Evolutionary conservation across 1,140 invertebrate species (phyloP).

Genomic region (Drosophila ananassae): DNA sequence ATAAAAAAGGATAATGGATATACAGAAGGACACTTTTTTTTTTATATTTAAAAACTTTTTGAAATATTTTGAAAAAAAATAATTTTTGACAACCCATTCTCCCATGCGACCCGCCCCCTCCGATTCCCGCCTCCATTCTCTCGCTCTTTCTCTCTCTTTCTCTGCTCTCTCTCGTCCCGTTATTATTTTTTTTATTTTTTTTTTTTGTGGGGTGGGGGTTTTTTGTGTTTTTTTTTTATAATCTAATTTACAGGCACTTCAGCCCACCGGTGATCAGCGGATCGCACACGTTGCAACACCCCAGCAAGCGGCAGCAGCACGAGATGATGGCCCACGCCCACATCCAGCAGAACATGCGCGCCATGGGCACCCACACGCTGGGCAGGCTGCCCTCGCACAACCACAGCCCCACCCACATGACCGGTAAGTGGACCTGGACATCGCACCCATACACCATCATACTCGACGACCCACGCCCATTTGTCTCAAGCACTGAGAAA

Average conservation of each 20-base stretch:
- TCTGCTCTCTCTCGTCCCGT: conserved; percentile 45
- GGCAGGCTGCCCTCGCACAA: conserved; percentile 86
- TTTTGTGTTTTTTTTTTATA: conserved; percentile 10
- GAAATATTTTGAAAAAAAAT: neutral
- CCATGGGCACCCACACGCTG: conserved; percentile 85
- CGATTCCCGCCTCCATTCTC: conserved; percentile 59
- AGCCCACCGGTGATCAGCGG: conserved; percentile 83
- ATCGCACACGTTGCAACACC: conserved; percentile 83
- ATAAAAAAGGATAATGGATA: too few relatives aligned
- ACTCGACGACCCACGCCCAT: conserved; percentile 10
- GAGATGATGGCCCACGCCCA: conserved; percentile 84
- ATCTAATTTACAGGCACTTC: conserved; percentile 75
- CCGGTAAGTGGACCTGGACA: conserved; percentile 65
- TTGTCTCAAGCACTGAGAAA: neutral
- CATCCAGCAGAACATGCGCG: conserved; percentile 84
- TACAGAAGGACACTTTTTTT: too few relatives aligned
- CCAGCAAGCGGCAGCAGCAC: conserved; percentile 81
- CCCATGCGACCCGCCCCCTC: conserved; percentile 33
- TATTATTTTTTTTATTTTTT: conserved; percentile 7
- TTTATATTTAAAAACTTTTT: neutral
- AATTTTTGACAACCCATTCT: conserved; percentile 3
- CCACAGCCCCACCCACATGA: conserved; percentile 84
- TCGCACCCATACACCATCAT: conserved; percentile 9
- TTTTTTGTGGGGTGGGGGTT: neutral
- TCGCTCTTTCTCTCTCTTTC: conserved; percentile 47